Percentiles rank a stretch among this genome's conserved stretches.
Evolutionary conservation across 2,888 invertebrate species (phyloP).

Genomic region (Agrilus mali): DNA sequence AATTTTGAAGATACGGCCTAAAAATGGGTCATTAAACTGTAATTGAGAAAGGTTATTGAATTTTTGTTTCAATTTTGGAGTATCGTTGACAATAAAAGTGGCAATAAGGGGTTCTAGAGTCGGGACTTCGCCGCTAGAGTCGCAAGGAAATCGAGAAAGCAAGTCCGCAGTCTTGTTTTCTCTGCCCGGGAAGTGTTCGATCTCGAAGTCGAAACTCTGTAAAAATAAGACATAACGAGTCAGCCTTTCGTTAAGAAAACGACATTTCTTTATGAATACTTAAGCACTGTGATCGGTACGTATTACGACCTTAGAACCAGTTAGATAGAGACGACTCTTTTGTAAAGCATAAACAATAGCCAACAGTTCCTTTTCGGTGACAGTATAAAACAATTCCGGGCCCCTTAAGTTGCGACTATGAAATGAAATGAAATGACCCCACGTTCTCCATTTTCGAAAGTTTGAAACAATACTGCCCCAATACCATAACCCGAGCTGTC

Average conservation of each 20-base stretch:
- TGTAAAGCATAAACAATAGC: constrained; percentile 14
- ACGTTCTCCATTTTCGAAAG: background rate
- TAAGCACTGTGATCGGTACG: constrained; percentile 17
- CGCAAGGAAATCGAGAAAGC: constrained; percentile 15
- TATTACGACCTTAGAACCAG: constrained; percentile 8
- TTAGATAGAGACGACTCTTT: background rate
- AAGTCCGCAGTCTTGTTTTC: constrained; percentile 17
- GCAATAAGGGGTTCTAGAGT: background rate
- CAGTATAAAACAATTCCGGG: constrained; percentile 6
- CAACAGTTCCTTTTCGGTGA: constrained; percentile 17
- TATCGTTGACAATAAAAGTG: background rate
- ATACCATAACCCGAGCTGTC: constrained; percentile 8
- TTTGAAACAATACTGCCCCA: constrained; percentile 7
- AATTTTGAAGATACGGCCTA: background rate
- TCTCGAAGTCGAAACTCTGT: constrained; percentile 12
- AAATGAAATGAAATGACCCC: constrained; percentile 3
- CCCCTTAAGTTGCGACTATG: constrained; percentile 3
- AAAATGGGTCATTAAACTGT: background rate
- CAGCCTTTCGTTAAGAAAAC: constrained; percentile 11
- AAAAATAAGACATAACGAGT: constrained; percentile 14
- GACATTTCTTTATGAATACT: constrained; percentile 14
- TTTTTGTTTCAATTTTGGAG: background rate
- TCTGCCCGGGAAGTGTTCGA: constrained; percentile 14
- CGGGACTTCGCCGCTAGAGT: background rate
- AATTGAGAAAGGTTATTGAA: background rate